Percentiles rank a stretch among this genome's conserved stretches.
phyloP scores from a whole-genome alignment of 1,140 invertebrate genomes.

The Leptinotarsa lineolata region DNA sequence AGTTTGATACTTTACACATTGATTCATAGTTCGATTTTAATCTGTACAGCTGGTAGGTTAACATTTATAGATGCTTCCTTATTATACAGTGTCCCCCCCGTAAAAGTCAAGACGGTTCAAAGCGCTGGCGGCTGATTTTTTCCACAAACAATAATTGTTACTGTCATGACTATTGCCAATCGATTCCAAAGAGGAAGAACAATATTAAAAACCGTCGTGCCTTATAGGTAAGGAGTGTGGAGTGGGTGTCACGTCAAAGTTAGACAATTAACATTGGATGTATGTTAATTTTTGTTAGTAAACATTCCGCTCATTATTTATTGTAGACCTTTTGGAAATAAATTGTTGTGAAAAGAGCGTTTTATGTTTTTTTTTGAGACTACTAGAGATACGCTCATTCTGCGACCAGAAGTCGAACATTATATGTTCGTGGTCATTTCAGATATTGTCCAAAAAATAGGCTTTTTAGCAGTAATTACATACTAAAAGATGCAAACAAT shows the following conservation, averaged over 20 bases:
- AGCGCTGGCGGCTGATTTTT: neutral
- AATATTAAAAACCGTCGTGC: conserved; percentile 28
- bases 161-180: conserved; percentile 31
- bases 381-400: no score
- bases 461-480: no score
- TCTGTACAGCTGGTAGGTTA: neutral
- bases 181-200: conserved; percentile 28
- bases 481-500: no score
- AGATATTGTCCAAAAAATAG: no score
- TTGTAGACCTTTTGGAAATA: conserved; percentile 33
- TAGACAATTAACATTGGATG: conserved; percentile 9
- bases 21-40: neutral
- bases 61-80: conserved; percentile 11
- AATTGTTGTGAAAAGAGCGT: conserved; percentile 25
- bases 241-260: conserved; percentile 14
- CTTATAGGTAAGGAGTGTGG: conserved; percentile 26
- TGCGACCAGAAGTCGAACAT: no score
- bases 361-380: neutral
- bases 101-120: neutral
- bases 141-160: neutral
- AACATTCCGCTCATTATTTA: conserved; percentile 36
- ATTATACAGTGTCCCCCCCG: neutral
- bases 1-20: conserved; percentile 4
- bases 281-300: conserved; percentile 23
- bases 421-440: no score